A percentile compares a stretch with the other conserved stretches of the same genome.
Evolutionary conservation across 2,113 vertebrate genomes (phyloP).

Genomic region (Planiliza haematocheilus): DNA sequence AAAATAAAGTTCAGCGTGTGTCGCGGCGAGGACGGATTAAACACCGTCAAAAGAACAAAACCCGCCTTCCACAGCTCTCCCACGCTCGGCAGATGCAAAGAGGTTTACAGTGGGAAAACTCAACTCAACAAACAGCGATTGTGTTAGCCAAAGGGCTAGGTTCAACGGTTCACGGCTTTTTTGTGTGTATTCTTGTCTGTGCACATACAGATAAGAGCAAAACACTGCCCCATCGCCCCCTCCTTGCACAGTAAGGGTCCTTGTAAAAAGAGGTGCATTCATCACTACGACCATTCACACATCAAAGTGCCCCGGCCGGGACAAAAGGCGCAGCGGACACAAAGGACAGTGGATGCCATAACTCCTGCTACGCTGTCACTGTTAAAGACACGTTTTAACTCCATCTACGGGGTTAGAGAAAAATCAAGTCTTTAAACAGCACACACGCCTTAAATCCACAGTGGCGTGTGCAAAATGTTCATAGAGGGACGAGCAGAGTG

Average conservation of each 20-base stretch:
- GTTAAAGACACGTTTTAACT: slow-evolving; percentile 36
- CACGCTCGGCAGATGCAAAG: slow-evolving; percentile 33
- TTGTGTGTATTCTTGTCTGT: slow-evolving; percentile 51
- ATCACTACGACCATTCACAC: slow-evolving; percentile 70
- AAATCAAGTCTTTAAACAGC: neutral
- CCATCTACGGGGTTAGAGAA: neutral
- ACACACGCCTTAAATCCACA: no score
- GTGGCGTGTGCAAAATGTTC: no score
- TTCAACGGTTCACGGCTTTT: slow-evolving; percentile 44
- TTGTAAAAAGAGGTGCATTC: slow-evolving; percentile 74
- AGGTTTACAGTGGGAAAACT: slow-evolving; percentile 58
- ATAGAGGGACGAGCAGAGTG: neutral
- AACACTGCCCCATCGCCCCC: slow-evolving; percentile 37
- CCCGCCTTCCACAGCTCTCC: slow-evolving; percentile 21
- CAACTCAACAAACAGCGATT: slow-evolving; percentile 59
- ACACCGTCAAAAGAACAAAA: slow-evolving; percentile 15
- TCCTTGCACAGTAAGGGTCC: slow-evolving; percentile 48
- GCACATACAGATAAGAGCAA: slow-evolving; percentile 69
- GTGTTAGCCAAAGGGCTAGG: slow-evolving; percentile 32
- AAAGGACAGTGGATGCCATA: slow-evolving; percentile 63
- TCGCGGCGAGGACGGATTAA: neutral
- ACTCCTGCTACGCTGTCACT: slow-evolving; percentile 52
- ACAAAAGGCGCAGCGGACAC: slow-evolving; percentile 69
- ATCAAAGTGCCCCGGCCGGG: slow-evolving; percentile 59
- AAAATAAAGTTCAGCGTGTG: slow-evolving; percentile 6